phyloP scores from a whole-genome alignment of 1,140 invertebrate species.

The Drosophila kikkawai region DNA sequence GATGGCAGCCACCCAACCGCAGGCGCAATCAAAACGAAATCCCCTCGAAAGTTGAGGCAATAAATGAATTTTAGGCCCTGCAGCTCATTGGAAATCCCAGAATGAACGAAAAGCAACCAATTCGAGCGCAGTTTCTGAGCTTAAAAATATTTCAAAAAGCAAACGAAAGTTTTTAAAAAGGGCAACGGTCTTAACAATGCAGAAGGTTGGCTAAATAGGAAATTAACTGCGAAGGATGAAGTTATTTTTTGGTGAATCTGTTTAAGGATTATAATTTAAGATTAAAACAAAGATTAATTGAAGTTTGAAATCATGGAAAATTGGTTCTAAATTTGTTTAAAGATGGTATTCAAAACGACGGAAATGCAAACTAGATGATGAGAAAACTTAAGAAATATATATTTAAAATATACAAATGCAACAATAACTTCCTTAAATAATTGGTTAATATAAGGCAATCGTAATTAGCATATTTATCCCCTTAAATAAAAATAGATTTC shows the following conservation, averaged over 20 bases:
- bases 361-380: too few species aligned
- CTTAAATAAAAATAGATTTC: too few species aligned
- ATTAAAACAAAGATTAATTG: not conserved
- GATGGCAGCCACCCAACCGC: slow-evolving; percentile 10
- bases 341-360: not conserved
- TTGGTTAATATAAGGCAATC: too few species aligned
- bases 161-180: slow-evolving; percentile 4
- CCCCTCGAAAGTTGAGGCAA: slow-evolving; percentile 60
- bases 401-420: too few species aligned
- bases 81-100: slow-evolving; percentile 36
- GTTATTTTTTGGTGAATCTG: not conserved
- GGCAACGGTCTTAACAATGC: not conserved
- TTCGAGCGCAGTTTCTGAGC: not conserved
- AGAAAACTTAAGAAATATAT: too few species aligned
- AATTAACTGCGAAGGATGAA: not conserved
- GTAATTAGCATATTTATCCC: too few species aligned
- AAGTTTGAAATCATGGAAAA: not conserved
- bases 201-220: not conserved
- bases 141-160: slow-evolving; percentile 27
- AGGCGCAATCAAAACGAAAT: slow-evolving; percentile 10
- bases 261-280: not conserved
- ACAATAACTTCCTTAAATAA: too few species aligned
- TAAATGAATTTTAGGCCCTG: slow-evolving; percentile 65
- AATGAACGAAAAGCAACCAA: slow-evolving; percentile 4
- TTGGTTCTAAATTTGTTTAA: not conserved